phyloP scores from a whole-genome alignment of 2,113 vertebrate species.

The Brachyistius frenatus region DNA sequence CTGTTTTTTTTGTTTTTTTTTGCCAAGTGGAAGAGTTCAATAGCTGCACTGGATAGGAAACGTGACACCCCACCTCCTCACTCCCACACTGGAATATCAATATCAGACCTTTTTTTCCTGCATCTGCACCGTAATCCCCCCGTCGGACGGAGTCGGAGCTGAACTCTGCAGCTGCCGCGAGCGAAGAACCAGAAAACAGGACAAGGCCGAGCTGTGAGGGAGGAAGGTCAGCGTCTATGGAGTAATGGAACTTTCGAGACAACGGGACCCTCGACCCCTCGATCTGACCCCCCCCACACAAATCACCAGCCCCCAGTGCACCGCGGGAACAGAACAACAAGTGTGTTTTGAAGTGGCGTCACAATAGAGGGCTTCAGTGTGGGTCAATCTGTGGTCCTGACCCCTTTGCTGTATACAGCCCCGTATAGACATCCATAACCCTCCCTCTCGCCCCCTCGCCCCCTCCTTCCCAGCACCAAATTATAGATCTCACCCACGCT shows the following conservation, averaged over 20 bases:
- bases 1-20: background rate
- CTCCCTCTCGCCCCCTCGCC: too few species aligned
- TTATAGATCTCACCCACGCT: slow-evolving; percentile 49
- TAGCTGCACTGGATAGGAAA: slow-evolving; percentile 28
- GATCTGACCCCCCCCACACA: slow-evolving; percentile 37
- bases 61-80: slow-evolving; percentile 39
- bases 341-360: slow-evolving; percentile 64
- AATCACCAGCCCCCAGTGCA: slow-evolving; percentile 18
- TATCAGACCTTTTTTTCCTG: slow-evolving; percentile 51
- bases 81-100: slow-evolving; percentile 66
- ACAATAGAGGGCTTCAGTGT: slow-evolving; percentile 71
- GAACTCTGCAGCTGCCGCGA: slow-evolving; percentile 63
- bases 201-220: slow-evolving; percentile 65
- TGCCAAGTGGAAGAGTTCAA: background rate
- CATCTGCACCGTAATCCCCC: slow-evolving; percentile 43
- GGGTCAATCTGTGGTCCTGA: slow-evolving; percentile 51
- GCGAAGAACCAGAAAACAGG: slow-evolving; percentile 31
- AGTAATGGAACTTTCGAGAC: slow-evolving; percentile 72
- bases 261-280: slow-evolving; percentile 57
- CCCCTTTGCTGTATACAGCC: slow-evolving; percentile 43
- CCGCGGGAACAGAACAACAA: slow-evolving; percentile 60
- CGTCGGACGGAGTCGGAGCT: background rate
- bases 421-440: slow-evolving; percentile 30
- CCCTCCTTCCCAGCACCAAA: slow-evolving; percentile 2
- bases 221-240: slow-evolving; percentile 67